A percentile compares a stretch with the other conserved stretches of the same genome.
These are phyloP conservation scores for Caenorhabditis afra DNA, from an alignment of 2,888 invertebrate genomes.

Conservation along the genomic window DNA sequence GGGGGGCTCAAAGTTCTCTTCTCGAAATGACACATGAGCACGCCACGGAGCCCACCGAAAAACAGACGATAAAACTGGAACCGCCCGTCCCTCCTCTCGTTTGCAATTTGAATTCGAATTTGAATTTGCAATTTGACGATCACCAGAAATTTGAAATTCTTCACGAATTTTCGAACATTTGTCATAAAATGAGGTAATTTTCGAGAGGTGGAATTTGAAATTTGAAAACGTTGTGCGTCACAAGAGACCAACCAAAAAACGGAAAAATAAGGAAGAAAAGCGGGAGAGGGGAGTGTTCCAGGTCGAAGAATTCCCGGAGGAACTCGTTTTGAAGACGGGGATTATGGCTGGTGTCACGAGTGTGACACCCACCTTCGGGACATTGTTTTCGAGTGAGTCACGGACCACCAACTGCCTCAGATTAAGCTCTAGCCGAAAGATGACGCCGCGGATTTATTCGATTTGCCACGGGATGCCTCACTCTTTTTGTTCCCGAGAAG, in stretches of 20 bases:
- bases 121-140: too few species aligned
- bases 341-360: slow-evolving; percentile 1
- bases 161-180: too few species aligned
- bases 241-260: too few species aligned
- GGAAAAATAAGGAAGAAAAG: too few species aligned
- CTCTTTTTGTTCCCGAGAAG: not conserved
- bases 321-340: not conserved
- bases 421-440: not conserved
- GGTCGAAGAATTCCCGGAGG: not conserved
- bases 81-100: too few species aligned
- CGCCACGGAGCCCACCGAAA: slow-evolving; percentile 10
- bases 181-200: too few species aligned
- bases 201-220: too few species aligned
- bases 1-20: slow-evolving; percentile 34
- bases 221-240: too few species aligned
- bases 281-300: too few species aligned
- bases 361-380: too few species aligned
- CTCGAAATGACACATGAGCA: slow-evolving; percentile 28
- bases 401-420: not conserved
- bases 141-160: too few species aligned
- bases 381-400: slow-evolving; percentile 14
- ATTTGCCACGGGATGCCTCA: slow-evolving; percentile 7
- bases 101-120: not conserved
- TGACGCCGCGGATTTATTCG: slow-evolving; percentile 11
- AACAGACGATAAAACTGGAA: slow-evolving; percentile 21